Evolutionary conservation across 53 echinoderm and acorn worm genomes (phyloP), one percentile per base, ranked within the genome.

Genomic region (Actinopyga echinites): DNA sequence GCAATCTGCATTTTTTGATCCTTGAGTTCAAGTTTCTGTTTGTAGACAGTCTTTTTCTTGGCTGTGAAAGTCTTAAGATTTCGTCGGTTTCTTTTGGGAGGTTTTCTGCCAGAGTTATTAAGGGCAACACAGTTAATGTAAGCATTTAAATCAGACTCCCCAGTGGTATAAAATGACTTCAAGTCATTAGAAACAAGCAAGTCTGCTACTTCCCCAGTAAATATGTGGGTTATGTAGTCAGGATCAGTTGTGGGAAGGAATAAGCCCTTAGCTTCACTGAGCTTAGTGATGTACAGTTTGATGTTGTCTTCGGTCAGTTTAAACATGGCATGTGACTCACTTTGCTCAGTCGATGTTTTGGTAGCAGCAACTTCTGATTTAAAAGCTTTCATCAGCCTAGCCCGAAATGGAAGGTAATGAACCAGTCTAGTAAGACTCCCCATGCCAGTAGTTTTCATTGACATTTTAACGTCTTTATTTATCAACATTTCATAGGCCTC

Each of bases 401-500:
- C 23, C 4, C 75, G 52, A 74, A 25, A 74, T 24, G 75, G 75
- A 6, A 74, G 75, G 23, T 49, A 74, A 12, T 49, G 52, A 9
- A 75, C 24, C 1, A 52, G 75, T 24, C 53, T 43, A 49, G 75
- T 40, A 10, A 49, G 54, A 53, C 54, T 74, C 2, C 53, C 25
- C 75, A 74, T 74, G 30, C 75, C 75, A 49, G 75, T 49, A 24
- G 49, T 49, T 15, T 68, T 83, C n/a, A 91, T 65, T 19, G 87
- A 71, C 87, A 87, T 91, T 65, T 91, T 84, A 17, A 79, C 59
- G 15, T 83, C 83, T 42, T 61, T 87, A 35, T 91, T 92, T 8
- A 92, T 89, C 10, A 85, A 8, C 89, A 92, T 91, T 49, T 91
- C 92, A 61, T 91, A 88, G 4, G 85, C 81, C 38, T 91, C 88